These are phyloP conservation scores for Noctua janthe DNA, from an alignment of 2,888 invertebrate species.

Conservation along the genomic window DNA sequence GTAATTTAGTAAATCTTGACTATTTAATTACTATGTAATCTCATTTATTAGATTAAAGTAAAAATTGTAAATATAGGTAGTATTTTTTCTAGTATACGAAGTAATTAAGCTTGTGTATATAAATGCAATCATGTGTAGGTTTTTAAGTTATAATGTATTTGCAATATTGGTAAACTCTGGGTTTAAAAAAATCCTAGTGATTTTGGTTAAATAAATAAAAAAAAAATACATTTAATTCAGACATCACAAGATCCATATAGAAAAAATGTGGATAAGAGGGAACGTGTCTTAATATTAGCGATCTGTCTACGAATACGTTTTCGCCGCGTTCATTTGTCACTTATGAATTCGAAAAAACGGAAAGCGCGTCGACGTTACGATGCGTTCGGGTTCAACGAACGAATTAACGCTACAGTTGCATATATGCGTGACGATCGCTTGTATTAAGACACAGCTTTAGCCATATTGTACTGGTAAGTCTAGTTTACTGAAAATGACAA, in stretches of 20 bases:
- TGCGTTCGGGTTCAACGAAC: neutral
- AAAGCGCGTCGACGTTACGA: neutral
- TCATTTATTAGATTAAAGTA: conserved; percentile 22
- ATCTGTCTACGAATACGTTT: neutral
- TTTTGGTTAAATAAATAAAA: neutral
- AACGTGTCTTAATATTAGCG: neutral
- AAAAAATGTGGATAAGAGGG: too few species aligned
- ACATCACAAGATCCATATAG: too few species aligned
- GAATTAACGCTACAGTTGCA: neutral
- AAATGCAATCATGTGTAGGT: conserved; percentile 14
- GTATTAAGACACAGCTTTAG: neutral
- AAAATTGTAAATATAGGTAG: conserved; percentile 33
- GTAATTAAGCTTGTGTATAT: conserved; percentile 16
- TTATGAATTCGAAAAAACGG: neutral
- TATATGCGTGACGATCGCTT: neutral
- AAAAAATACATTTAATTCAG: too few species aligned
- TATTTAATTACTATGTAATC: conserved; percentile 43
- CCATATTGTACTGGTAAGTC: neutral
- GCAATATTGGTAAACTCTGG: neutral
- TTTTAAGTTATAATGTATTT: neutral
- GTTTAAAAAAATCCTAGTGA: neutral
- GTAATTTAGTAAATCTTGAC: neutral
- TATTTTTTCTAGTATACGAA: conserved; percentile 18
- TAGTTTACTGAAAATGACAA: neutral
- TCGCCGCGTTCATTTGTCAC: neutral